These are phyloP conservation scores for Eupithecia abbreviata DNA, from an alignment of 2,888 invertebrate genomes.

Conservation along the genomic window DNA sequence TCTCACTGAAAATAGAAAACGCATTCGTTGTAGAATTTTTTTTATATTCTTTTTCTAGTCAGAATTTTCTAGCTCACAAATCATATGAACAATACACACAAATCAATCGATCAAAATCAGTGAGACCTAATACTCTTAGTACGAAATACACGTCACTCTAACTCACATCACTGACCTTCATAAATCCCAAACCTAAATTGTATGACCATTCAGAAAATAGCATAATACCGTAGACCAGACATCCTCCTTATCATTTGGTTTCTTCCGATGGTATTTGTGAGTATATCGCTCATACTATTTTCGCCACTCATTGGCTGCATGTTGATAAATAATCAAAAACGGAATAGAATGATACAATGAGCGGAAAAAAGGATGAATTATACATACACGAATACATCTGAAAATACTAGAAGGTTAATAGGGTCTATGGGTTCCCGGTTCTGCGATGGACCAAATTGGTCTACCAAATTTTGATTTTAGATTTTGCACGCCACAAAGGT, in stretches of 20 bases:
- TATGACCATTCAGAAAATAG: background rate
- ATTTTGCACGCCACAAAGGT: too few relatives aligned
- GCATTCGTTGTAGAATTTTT: slow-evolving; percentile 2
- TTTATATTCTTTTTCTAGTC: background rate
- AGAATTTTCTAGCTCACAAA: background rate
- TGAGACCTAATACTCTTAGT: background rate
- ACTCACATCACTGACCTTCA: background rate
- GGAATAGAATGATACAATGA: background rate
- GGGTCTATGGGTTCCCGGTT: background rate
- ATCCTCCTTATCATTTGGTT: background rate
- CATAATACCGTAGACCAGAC: background rate
- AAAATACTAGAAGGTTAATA: background rate
- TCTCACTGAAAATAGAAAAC: slow-evolving; percentile 44
- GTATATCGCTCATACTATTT: background rate
- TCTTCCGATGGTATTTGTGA: too few relatives aligned
- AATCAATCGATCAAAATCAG: slow-evolving; percentile 3
- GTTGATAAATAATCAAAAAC: background rate
- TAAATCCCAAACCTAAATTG: background rate
- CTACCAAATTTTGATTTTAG: background rate
- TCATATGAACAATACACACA: background rate
- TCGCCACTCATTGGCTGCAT: background rate
- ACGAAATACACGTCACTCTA: background rate
- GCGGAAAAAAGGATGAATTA: background rate
- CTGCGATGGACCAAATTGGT: too few relatives aligned
- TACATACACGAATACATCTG: background rate